Evolutionary conservation across 2,888 invertebrate species (phyloP).

Genomic region (Gymnosoma rotundatum): DNA sequence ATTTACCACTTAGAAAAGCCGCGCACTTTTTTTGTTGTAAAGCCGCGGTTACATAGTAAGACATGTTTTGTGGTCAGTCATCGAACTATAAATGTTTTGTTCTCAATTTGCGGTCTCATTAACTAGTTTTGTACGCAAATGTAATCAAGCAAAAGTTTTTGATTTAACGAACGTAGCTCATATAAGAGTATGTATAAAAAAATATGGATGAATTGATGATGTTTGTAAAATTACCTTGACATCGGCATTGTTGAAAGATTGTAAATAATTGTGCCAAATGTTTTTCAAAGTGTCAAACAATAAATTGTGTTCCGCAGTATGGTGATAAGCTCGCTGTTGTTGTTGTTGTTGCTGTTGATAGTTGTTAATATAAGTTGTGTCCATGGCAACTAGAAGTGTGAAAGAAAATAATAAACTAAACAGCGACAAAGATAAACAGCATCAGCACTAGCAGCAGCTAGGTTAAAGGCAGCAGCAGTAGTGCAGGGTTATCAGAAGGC

Average conservation of each 20-base stretch:
- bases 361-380: constrained; percentile 71
- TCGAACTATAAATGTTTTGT: too few relatives aligned
- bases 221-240: constrained; percentile 67
- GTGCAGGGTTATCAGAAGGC: constrained; percentile 15
- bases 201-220: neutral
- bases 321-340: constrained; percentile 69
- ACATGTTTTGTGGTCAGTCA: too few relatives aligned
- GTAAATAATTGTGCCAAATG: constrained; percentile 78
- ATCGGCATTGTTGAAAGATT: constrained; percentile 72
- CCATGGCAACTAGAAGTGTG: constrained; percentile 59
- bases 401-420: constrained; percentile 24
- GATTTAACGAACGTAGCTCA: too few relatives aligned
- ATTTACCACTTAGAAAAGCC: too few relatives aligned
- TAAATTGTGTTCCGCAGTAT: constrained; percentile 69
- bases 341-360: constrained; percentile 59
- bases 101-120: too few relatives aligned
- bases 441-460: constrained; percentile 48
- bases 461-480: constrained; percentile 70
- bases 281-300: constrained; percentile 76
- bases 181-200: neutral
- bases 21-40: too few relatives aligned
- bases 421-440: constrained; percentile 23
- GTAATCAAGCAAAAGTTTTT: too few relatives aligned
- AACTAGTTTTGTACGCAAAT: too few relatives aligned
- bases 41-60: too few relatives aligned